Conservation (phyloP, 2,888 invertebrate genomes). For the Callosobruchus maculatus region DNA sequence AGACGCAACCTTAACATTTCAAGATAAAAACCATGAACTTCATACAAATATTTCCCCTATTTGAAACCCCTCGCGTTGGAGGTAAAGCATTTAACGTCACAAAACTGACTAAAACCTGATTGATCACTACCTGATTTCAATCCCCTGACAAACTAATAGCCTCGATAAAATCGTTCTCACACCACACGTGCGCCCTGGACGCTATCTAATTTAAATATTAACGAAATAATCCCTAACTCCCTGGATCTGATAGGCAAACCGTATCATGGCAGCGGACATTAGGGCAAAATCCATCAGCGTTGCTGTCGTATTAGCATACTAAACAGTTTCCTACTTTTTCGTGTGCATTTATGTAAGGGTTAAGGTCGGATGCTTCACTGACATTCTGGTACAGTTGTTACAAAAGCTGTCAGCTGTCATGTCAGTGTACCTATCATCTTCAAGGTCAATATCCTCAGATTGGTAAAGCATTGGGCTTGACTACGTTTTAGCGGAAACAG, state of each 20-base stretch:
- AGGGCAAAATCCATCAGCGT: slow-evolving; percentile 15
- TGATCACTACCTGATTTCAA: background rate
- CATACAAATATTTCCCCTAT: too few species aligned
- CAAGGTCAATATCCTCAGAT: too few species aligned
- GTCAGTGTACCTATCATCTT: background rate
- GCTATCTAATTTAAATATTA: slow-evolving; percentile 13
- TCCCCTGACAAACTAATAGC: background rate
- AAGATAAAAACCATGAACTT: too few species aligned
- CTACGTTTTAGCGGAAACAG: too few species aligned
- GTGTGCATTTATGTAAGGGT: background rate
- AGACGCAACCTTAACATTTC: too few species aligned
- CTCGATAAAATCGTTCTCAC: background rate
- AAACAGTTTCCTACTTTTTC: slow-evolving; percentile 2
- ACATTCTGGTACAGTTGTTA: background rate
- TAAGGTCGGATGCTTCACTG: background rate
- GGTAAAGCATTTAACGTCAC: too few species aligned
- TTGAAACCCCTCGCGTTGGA: too few species aligned
- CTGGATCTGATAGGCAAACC: slow-evolving; percentile 12
- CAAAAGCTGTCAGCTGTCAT: background rate
- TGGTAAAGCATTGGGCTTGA: too few species aligned
- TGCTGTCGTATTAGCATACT: slow-evolving; percentile 15
- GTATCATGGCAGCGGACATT: slow-evolving; percentile 5
- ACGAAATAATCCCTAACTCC: slow-evolving; percentile 10
- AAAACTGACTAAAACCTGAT: background rate
- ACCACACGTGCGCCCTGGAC: background rate